Evolutionary conservation across 2,888 invertebrate species (phyloP).

Genomic region (Serrognathus titanus): DNA sequence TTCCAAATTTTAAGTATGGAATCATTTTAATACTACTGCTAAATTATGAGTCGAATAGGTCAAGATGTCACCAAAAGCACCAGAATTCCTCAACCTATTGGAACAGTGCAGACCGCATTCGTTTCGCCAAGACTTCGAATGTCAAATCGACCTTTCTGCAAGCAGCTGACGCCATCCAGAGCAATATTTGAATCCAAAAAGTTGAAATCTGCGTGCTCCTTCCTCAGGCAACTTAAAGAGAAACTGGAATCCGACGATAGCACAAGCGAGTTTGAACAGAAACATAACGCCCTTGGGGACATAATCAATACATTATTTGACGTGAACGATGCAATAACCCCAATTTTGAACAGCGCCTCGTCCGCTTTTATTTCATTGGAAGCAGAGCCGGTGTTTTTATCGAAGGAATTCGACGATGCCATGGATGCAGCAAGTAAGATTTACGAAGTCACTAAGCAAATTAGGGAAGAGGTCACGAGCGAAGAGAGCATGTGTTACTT

Average conservation of each 20-base stretch:
- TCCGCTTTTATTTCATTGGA: background rate
- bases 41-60: background rate
- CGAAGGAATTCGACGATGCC: conserved; percentile 9
- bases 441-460: conserved; percentile 5
- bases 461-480: background rate
- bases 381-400: conserved; percentile 4
- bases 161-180: conserved; percentile 6
- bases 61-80: background rate
- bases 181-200: conserved; percentile 13
- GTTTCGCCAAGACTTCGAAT: too few species aligned
- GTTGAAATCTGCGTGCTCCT: conserved; percentile 8
- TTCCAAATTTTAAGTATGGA: conserved; percentile 2
- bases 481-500: conserved; percentile 5
- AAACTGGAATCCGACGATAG: conserved; percentile 8
- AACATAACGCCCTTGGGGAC: background rate
- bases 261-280: background rate
- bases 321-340: conserved; percentile 10
- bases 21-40: background rate
- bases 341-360: conserved; percentile 6
- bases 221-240: conserved; percentile 9
- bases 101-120: too few species aligned
- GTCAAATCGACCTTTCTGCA: background rate
- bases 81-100: too few species aligned
- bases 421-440: conserved; percentile 12
- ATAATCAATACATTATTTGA: conserved; percentile 11